Percentiles rank a stretch among this genome's conserved stretches.
These are phyloP conservation scores for Gymnoscopelus braueri DNA, from an alignment of 2,797 vertebrate species.

Conservation along the genomic window DNA sequence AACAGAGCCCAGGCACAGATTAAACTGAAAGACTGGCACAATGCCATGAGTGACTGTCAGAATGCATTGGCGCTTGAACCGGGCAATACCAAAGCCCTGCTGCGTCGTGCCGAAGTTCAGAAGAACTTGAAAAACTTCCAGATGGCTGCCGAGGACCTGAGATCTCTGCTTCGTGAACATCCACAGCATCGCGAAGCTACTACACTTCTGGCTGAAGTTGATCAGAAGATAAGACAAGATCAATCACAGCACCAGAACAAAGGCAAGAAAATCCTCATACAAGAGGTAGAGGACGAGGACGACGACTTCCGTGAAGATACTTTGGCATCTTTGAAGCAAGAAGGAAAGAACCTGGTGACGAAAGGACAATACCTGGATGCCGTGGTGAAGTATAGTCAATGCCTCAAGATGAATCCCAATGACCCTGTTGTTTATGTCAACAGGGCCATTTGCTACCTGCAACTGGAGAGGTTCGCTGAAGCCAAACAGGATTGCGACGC, in stretches of 20 bases:
- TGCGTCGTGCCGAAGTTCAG: conserved; percentile 86
- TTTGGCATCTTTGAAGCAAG: too few species aligned
- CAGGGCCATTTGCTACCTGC: too few species aligned
- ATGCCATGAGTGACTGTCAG: conserved; percentile 88
- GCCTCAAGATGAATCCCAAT: too few species aligned
- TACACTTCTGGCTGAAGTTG: conserved; percentile 81
- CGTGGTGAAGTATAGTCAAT: too few species aligned
- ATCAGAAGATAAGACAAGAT: conserved; percentile 75
- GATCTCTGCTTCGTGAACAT: conserved; percentile 80
- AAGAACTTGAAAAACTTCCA: conserved; percentile 82
- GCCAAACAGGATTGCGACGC: too few species aligned
- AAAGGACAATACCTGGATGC: too few species aligned
- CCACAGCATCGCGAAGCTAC: conserved; percentile 81
- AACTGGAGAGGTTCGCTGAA: too few species aligned
- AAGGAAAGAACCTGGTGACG: too few species aligned
- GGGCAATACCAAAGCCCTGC: conserved; percentile 88
- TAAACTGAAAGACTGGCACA: conserved; percentile 86
- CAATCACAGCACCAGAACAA: conserved; percentile 63
- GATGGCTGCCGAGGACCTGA: conserved; percentile 84
- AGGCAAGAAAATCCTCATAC: conserved; percentile 87
- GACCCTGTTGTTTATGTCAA: too few species aligned
- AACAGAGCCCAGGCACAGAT: conserved; percentile 93
- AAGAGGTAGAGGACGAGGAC: conserved; percentile 82
- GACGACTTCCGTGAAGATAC: too few species aligned
- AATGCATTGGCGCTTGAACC: conserved; percentile 87